A percentile compares a stretch with the other conserved stretches of the same genome.
Conservation (phyloP, 1,140 invertebrate genomes). For the Theocolax elegans region DNA sequence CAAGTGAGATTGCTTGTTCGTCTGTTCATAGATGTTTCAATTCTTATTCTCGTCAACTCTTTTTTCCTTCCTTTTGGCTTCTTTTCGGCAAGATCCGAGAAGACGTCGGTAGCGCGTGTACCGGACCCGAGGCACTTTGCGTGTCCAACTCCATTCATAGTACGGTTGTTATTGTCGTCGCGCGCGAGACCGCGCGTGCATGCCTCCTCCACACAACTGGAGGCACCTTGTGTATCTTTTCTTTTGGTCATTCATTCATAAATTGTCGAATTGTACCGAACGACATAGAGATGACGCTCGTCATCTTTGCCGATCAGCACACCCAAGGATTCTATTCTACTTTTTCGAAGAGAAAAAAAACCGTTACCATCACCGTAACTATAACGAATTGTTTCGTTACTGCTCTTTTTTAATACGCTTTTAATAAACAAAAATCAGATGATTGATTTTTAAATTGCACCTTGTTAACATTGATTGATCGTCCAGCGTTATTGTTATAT, state of each 20-base stretch:
- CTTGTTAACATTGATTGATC: too few species aligned
- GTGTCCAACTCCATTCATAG: neutral
- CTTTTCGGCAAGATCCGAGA: neutral
- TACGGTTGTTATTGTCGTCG: neutral
- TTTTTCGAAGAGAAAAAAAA: neutral
- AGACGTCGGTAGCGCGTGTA: neutral
- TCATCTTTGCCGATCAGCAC: constrained; percentile 2
- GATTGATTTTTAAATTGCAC: too few species aligned
- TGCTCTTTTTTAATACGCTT: too few species aligned
- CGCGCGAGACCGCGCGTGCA: neutral
- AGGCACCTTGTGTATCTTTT: neutral
- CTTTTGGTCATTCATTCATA: constrained; percentile 7
- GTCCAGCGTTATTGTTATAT: too few species aligned
- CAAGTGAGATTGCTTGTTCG: neutral
- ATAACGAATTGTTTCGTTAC: neutral
- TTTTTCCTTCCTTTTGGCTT: neutral
- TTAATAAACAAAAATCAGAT: too few species aligned
- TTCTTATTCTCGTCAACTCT: constrained; percentile 7
- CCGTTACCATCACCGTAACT: constrained; percentile 2
- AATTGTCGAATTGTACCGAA: neutral
- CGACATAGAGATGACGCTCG: constrained; percentile 2
- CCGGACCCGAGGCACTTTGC: neutral
- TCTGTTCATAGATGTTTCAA: neutral
- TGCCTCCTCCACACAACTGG: neutral
- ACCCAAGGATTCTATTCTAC: constrained; percentile 1